Base-by-base conservation (phyloP, 2,888 invertebrate species). In the Apamea sordens region DNA sequence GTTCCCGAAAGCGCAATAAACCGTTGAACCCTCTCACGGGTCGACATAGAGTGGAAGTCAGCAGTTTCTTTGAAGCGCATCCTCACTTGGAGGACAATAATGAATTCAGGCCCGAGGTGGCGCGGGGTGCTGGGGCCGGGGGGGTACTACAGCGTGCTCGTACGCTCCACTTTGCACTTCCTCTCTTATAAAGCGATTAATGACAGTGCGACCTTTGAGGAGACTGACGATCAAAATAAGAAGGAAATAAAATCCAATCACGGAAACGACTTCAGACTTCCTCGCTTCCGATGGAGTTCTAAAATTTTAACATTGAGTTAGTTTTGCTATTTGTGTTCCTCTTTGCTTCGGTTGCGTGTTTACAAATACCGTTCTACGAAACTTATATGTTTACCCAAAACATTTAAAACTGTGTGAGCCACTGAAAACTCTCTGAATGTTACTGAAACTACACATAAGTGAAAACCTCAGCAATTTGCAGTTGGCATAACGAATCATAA, bases 61-160 rank as follows among this genome's bases (percentile, higher is more conserved):
- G 96, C 96, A 95, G 93, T 95, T 95, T 95, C 95, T 96, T 96
- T 96, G 95, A 95, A 93, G 94, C 94, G 93, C 95, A 94, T 94
- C 94, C 92, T 94, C 92, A 91, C 93, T 92, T 93, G 89, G 93
- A 93, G 93, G 94, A 95, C 95, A 95, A 95, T 95, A 95, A 96
- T 96, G 95, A 95, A 96, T 96, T 96, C 95, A 94, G 94, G 92
- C 93, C 86, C 91, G 92, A 90, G 89, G 91, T 90, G 93, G 87
- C 85, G 84, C 85, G 84, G 87, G 84, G 78, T n/a, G 84, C 69
- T 86, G 87, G 84, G 84, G 77, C 87, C 82, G 89, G 84, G 85
- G 89, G 84, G 85, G 86, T 91, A 86, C 92, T 94, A 90, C 89
- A 94, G 93, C 91, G 93, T 94, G 90, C 95, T 94, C 92, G 92